Evolutionary conservation across 2,113 vertebrate genomes (phyloP).

Genomic region (Hemiprocne comata): DNA sequence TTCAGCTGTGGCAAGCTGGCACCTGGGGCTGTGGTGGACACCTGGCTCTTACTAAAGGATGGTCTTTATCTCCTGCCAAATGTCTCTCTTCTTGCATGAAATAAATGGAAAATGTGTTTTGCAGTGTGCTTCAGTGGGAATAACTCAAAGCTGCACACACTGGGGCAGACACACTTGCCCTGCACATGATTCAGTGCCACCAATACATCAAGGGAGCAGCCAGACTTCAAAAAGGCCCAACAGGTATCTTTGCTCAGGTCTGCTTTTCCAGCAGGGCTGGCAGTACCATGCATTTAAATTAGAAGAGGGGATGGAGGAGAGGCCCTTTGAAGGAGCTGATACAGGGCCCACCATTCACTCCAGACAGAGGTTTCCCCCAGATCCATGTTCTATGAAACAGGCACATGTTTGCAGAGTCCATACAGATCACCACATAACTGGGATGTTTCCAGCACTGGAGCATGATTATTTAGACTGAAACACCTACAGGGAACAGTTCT

Average conservation of each 20-base stretch:
- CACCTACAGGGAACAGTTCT: neutral
- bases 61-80: neutral
- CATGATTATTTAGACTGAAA: neutral
- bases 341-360: neutral
- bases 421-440: neutral
- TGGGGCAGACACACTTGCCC: neutral
- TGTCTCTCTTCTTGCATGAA: neutral
- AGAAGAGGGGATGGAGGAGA: neutral
- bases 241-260: neutral
- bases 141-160: neutral
- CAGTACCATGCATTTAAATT: neutral
- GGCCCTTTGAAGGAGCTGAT: neutral
- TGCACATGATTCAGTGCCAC: neutral
- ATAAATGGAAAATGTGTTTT: neutral
- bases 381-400: accelerated
- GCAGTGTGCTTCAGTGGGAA: neutral
- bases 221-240: neutral
- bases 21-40: neutral
- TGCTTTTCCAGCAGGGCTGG: neutral
- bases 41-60: neutral
- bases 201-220: neutral
- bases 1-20: neutral
- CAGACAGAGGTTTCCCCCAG: neutral
- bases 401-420: neutral
- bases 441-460: neutral